phyloP scores from a whole-genome alignment of 2,113 vertebrate species.

The Sakesphorus luctuosus region DNA sequence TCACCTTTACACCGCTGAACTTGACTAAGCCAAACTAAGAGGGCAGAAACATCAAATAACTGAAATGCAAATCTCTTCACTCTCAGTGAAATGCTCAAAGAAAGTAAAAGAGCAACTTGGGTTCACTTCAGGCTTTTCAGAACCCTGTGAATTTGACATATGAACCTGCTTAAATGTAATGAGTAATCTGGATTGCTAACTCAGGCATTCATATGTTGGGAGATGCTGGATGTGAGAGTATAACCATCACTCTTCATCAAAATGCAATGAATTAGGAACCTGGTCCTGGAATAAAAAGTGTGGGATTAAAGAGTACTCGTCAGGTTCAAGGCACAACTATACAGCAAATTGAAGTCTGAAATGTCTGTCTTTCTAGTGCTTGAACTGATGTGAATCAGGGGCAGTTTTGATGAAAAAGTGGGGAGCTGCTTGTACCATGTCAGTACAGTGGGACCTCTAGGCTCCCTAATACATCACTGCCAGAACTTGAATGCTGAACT shows the following conservation, averaged over 20 bases:
- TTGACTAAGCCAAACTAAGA: not conserved
- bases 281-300: not conserved
- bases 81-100: not conserved
- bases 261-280: not conserved
- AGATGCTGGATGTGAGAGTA: not conserved
- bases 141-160: not conserved
- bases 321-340: not conserved
- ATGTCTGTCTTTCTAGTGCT: not conserved
- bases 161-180: not conserved
- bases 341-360: not conserved
- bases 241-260: not conserved
- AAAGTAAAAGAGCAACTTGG: not conserved
- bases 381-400: not conserved
- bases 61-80: not conserved
- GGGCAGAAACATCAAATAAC: not conserved
- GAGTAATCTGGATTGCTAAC: not conserved
- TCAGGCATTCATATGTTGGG: not conserved
- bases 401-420: not conserved
- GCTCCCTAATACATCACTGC: conserved; percentile 6
- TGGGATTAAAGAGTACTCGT: not conserved
- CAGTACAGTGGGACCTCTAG: not conserved
- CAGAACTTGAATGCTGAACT: conserved; percentile 3
- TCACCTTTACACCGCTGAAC: not conserved
- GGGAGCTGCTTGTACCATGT: not conserved
- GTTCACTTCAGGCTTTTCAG: not conserved